A percentile compares a stretch with the other conserved stretches of the same genome.
These are phyloP conservation scores for Columba livia DNA, from an alignment of 2,113 vertebrate species.

Conservation along the genomic window DNA sequence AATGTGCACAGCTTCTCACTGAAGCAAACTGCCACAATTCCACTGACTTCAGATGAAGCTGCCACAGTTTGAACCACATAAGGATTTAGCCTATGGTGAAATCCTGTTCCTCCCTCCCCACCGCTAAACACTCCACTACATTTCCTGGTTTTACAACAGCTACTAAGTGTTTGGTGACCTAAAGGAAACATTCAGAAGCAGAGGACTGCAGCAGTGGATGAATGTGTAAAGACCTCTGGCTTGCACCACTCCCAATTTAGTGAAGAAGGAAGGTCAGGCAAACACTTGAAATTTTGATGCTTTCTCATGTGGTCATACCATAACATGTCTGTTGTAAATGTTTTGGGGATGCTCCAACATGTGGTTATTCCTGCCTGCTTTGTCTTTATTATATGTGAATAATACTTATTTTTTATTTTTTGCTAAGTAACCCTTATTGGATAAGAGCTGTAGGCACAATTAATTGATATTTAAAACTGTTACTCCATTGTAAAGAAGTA, in stretches of 20 bases:
- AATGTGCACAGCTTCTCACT: neutral
- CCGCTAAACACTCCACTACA: neutral
- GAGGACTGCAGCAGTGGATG: neutral
- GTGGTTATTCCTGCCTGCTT: neutral
- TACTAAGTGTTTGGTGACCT: neutral
- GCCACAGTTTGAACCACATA: neutral
- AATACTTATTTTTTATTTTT: neutral
- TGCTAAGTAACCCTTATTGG: neutral
- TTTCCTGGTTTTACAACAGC: neutral
- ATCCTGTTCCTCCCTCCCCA: accelerated
- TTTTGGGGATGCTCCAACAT: neutral
- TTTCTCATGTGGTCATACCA: neutral
- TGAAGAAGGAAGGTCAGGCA: neutral
- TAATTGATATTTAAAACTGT: neutral
- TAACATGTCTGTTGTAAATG: neutral
- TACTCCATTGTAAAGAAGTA: neutral
- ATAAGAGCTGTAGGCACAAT: neutral
- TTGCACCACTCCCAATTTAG: neutral
- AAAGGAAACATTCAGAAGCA: neutral
- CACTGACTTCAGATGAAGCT: neutral
- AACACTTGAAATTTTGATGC: neutral
- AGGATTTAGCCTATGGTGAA: neutral
- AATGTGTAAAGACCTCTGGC: neutral
- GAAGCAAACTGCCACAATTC: neutral
- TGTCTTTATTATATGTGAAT: neutral